Base-by-base conservation (phyloP, 2,113 vertebrate genomes). In the Stigmatopora argus region DNA sequence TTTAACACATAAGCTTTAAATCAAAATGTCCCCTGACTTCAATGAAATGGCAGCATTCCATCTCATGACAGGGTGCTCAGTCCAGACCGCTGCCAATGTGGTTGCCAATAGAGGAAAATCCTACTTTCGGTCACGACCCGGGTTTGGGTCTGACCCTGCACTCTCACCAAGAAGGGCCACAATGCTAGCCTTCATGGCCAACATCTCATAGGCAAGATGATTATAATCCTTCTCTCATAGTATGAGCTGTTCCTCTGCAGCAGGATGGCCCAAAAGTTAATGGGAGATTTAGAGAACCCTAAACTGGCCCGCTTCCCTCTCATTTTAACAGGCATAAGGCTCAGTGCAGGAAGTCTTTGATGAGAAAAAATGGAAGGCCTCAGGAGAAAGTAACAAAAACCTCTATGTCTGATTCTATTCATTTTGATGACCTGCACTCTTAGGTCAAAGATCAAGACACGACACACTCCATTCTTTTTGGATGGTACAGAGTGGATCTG, bases 371-470 rank as follows among this genome's bases (percentile, higher is more conserved):
- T 71, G 64, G 51, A 19, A 65, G 64, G 76, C 76, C 67, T n/a
- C 46, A 21, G 67, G 75, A 77, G 46, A 72, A 64, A 74, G 70
- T 56, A 45, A 67, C 53, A 65, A 62, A 52, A 62, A 38, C 49
- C 65, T 45, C 45, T 65, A 31, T 15, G 44, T 47, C 60, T 66
- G 72, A 78, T 78, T 78, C 5, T 44, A 65, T 84, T 78, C 81
- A 87, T 88, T 90, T 83, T 86, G 83, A 85, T 83, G 88, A 87
- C 85, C 84, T 76, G 78, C 62, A 69, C 73, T 56, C 49, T 64
- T 21, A 74, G 83, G 85, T 84, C 82, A 89, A 66, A 85, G 84
- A 62, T 75, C 75, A 85, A 62, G 69, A 49, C 45, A 49, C 65
- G 71, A 83, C 81, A 80, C 78, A 68, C 77, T 83, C 67, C 70